Evolutionary conservation across 2,888 invertebrate species (phyloP), one percentile per base, ranked within the genome.

Genomic region (Rhingia rostrata): DNA sequence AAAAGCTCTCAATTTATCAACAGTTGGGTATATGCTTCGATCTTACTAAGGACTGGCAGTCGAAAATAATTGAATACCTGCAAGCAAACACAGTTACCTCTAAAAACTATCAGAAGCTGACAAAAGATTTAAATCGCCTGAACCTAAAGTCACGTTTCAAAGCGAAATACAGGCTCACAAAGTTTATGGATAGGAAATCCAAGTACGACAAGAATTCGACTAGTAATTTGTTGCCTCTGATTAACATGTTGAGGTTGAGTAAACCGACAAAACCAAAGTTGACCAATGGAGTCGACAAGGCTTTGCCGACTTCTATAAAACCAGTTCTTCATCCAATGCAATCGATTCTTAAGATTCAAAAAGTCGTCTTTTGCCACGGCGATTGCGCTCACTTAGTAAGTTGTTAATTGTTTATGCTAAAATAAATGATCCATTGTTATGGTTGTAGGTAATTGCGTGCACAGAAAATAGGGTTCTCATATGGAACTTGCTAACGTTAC

Each of bases 401-500:
- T 37, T 7, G 1, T 7, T 32, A 32, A 39, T 14, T 63, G 3
- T 12, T 6, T 4, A 41, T 4, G 9, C 9, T 33, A 9, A 6
- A 2, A 6, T 43, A 10, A 30, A 53, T 22, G 22, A 22, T 41
- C 5, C 41, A 1, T 49, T 47, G 41, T 30, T 12, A 12, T 85
- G 87, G 67, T 82, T 88, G 4, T 43, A 88, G 88, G 89, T 91
- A 32, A 87, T 90, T n/a, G 90, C 89, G 5, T 91, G 91, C 64
- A 94, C 93, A 0, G 88, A 92, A 4, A 88, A 92, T 12, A 92
- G 93, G 79, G 88, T 95, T 4, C 92, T 93, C 41, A 94, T 95
- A 35, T 95, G 95, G 95, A 94, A 95, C 90, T 90, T 95, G 45
- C 90, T 95, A 74, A 94, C 94, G 1, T 90, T 95, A 10, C 92